Base-by-base conservation (phyloP, 2,113 vertebrate genomes). In the Arvicanthis niloticus region DNA sequence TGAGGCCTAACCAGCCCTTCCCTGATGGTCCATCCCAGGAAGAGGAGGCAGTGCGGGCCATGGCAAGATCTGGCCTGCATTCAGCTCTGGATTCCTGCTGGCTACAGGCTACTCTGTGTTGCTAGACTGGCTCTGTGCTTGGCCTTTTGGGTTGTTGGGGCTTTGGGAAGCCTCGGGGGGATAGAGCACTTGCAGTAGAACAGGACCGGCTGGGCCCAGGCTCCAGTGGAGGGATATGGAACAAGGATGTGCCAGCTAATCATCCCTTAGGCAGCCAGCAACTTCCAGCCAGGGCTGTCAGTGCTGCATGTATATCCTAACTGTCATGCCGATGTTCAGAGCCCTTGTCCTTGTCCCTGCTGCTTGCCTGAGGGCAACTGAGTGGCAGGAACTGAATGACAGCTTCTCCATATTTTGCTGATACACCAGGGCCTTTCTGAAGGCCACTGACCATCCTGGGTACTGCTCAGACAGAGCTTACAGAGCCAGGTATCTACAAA, bases 401-500 rank as follows among this genome's bases (percentile, higher is more conserved):
- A 72, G 91, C 56, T 65, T 88, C 58, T 53, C 21, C 73, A 70
- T n/a, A 51, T 22, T 85, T 90, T 22, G 7, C 80, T 87, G 86
- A 70, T 8, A 31, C 0, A 5, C 21, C 2, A 0, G n/a, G 93
- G 70, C 2, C 89, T 91, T 93, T 11, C 91, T 75, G 9, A 97
- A 96, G 58, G 51, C 42, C 72, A 82, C 89, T 0, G 22, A 48
- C 85, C 9, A 67, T 42, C 48, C 48, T 31, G 73, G 76, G 51
- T 91, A 60, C 70, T 22, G 31, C 76, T 77, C 62, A 92, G 21
- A 77, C 12, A 73, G 96, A 96, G 95, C 96, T 90, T 94, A 88
- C 93, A 62, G 67, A 93, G 89, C 85, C 85, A 16, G 31, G 93
- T 88, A 70, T 93, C 45, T 65, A 84, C 24, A 93, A 96, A 96